These are phyloP conservation scores for Scaptomyza parva DNA, from an alignment of 2,888 invertebrate genomes.

Conservation along the genomic window DNA sequence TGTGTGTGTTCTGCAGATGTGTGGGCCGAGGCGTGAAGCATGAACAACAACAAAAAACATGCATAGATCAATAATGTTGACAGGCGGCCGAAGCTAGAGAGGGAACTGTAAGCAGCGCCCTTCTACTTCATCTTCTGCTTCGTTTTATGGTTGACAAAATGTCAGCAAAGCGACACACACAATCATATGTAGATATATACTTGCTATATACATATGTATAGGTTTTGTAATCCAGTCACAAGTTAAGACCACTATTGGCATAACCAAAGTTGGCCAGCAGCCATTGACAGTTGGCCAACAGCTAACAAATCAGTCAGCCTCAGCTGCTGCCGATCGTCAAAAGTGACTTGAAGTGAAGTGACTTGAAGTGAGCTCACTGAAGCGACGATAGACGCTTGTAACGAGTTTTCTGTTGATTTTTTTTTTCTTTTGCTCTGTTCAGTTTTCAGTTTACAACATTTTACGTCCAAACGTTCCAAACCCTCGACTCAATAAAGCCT, in stretches of 20 bases:
- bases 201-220: neutral
- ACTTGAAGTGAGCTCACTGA: conserved; percentile 59
- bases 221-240: conserved; percentile 63
- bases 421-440: neutral
- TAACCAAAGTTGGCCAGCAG: conserved; percentile 48
- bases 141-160: conserved; percentile 69
- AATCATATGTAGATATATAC: conserved; percentile 5
- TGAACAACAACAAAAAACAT: conserved; percentile 42
- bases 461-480: conserved; percentile 10
- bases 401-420: conserved; percentile 64
- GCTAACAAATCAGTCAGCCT: conserved; percentile 67
- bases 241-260: conserved; percentile 42
- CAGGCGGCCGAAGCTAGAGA: conserved; percentile 40
- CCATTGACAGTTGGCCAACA: conserved; percentile 57
- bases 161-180: conserved; percentile 52
- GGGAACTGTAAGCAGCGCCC: conserved; percentile 54
- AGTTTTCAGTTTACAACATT: conserved; percentile 27
- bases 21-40: conserved; percentile 67
- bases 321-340: conserved; percentile 39
- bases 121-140: conserved; percentile 58
- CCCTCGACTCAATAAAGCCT: conserved; percentile 2
- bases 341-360: conserved; percentile 28
- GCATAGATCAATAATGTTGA: conserved; percentile 75
- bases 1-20: conserved; percentile 29
- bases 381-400: conserved; percentile 40